Evolutionary conservation across 2,888 invertebrate species (phyloP), one percentile per base, ranked within the genome.

Genomic region (Dichetophora obliterata): DNA sequence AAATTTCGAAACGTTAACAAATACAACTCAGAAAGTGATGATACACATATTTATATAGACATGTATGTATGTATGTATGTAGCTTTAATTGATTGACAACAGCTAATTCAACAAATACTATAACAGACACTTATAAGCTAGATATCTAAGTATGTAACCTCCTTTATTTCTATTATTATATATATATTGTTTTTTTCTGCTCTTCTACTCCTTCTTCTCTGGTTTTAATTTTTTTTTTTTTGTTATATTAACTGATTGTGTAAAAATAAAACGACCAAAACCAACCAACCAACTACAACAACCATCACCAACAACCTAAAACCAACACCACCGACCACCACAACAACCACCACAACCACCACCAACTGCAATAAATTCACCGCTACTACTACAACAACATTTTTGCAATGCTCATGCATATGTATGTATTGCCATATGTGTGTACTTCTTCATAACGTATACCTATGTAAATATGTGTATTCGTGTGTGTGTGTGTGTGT

Each of bases 201-300:
- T 73, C 73, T 59, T 70, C 70, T 70, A 59, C 37, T 71, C 71
- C 71, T 59, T 59, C 11, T n/a, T 43, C 37, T 59, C 37, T 71
- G 8, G 34, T 37, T 59, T 24, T 50, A n/a, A n/a, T 54, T 19
- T 54, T 22, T 54, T 2, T n/a, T n/a, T 1, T 54, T 19, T 34
- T 27, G n/a, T 63, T 31, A 31, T n/a, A 27, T 16, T 63, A 16
- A n/a, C 34, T 63, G 16, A 63, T 63, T 34, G 16, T n/a, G 24
- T 34, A 34, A 63, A 63, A 63, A 63, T 8, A 34, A 63, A 43
- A 43, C 43, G 43, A 43, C 43, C 43, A 6, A 43, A 43, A 43
- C 43, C 43, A 43, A 27, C 27, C n/a, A 24, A 43, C 43, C 43
- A 43, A 43, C 43, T 43, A 61, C 59, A 11, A 27, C 22, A 61